Evolutionary conservation across 2,888 invertebrate genomes (phyloP).

Genomic region (Rhyacophila evoluta): DNA sequence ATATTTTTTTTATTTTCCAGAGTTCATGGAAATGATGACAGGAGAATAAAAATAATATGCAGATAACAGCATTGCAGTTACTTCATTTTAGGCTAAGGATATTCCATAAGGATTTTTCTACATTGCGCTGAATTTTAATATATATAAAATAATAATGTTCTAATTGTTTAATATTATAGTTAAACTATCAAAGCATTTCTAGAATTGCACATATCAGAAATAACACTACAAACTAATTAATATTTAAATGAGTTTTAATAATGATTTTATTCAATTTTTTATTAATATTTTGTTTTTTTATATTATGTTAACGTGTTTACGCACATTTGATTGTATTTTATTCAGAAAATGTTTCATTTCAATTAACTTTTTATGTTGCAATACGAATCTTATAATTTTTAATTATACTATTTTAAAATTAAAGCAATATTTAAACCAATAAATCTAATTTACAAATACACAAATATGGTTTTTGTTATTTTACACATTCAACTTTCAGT

Average conservation of each 20-base stretch:
- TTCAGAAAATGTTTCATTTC: neutral
- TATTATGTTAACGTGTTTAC: neutral
- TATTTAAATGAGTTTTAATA: no score
- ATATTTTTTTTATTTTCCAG: slow-evolving; percentile 65
- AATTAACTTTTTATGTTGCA: neutral
- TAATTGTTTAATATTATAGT: slow-evolving; percentile 12
- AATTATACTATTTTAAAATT: slow-evolving; percentile 19
- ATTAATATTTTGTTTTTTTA: neutral
- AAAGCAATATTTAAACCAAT: slow-evolving; percentile 14
- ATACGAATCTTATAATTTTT: neutral
- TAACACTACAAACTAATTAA: slow-evolving; percentile 2
- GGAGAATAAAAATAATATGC: slow-evolving; percentile 76
- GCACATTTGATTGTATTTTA: neutral
- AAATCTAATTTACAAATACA: neutral
- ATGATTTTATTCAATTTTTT: neutral
- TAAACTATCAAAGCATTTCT: slow-evolving; percentile 13
- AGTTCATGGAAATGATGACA: slow-evolving; percentile 97
- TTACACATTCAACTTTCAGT: no score
- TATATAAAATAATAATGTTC: slow-evolving; percentile 36
- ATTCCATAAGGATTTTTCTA: slow-evolving; percentile 46
- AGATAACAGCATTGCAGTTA: slow-evolving; percentile 27
- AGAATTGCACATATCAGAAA: slow-evolving; percentile 22
- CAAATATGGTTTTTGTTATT: no score
- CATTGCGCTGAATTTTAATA: slow-evolving; percentile 37
- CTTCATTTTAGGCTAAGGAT: slow-evolving; percentile 38